These are phyloP conservation scores for Zhuqinia jingwanae DNA, from an alignment of 2,888 invertebrate species.

Conservation along the genomic window DNA sequence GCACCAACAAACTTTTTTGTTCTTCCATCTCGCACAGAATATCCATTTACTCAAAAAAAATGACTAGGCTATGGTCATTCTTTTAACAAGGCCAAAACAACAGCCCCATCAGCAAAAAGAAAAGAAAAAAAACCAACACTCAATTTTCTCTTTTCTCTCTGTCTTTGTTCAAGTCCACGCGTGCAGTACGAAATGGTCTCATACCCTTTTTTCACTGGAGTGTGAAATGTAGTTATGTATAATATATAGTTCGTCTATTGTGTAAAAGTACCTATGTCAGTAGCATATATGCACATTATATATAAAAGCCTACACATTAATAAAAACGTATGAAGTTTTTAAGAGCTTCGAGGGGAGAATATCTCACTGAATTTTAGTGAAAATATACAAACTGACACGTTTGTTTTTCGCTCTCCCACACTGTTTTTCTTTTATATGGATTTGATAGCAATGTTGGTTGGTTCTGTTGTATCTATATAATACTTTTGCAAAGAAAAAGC, in stretches of 20 bases:
- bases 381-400: constrained; percentile 51
- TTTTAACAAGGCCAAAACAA: background rate
- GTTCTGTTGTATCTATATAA: too few relatives aligned
- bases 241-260: background rate
- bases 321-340: too few relatives aligned
- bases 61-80: background rate
- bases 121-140: too few relatives aligned
- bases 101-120: background rate
- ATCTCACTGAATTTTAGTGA: constrained; percentile 59
- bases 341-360: constrained; percentile 52
- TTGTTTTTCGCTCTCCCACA: too few relatives aligned
- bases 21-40: background rate
- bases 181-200: background rate
- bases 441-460: background rate
- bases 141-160: too few relatives aligned
- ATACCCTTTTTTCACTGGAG: background rate
- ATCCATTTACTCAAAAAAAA: background rate
- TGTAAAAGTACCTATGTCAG: background rate
- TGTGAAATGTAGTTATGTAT: background rate
- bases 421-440: constrained; percentile 23
- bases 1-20: constrained; percentile 33
- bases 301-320: too few relatives aligned
- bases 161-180: background rate
- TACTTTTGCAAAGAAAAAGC: too few relatives aligned
- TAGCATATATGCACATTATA: too few relatives aligned